A percentile compares a stretch with the other conserved stretches of the same genome.
Conservation (phyloP, 2,888 invertebrate species). For the Meghimatium bilineatum region DNA sequence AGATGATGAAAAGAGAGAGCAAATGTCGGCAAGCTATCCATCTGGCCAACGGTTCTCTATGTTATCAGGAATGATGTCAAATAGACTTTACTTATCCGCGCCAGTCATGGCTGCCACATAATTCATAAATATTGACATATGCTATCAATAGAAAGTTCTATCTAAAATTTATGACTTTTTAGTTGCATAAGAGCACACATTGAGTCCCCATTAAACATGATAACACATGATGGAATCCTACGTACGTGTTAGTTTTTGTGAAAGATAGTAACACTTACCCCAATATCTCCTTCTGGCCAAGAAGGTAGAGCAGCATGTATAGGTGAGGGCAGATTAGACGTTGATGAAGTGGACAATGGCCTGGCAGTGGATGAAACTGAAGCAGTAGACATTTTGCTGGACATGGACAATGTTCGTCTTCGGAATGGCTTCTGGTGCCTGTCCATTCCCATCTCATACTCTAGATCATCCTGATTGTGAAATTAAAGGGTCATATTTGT, state of each 20-base stretch:
- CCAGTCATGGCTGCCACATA: not conserved
- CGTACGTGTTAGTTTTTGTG: not conserved
- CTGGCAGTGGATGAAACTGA: constrained; percentile 64
- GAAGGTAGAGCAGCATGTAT: constrained; percentile 52
- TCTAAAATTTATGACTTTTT: too few relatives aligned
- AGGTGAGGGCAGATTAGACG: constrained; percentile 57
- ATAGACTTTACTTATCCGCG: too few relatives aligned
- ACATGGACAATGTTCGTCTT: constrained; percentile 67
- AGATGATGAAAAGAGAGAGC: too few relatives aligned
- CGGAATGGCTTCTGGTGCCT: constrained; percentile 59
- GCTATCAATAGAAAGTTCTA: too few relatives aligned
- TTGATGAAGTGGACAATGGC: constrained; percentile 65
- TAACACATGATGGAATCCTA: too few relatives aligned
- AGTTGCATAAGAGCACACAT: too few relatives aligned
- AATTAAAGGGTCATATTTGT: not conserved
- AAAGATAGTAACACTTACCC: constrained; percentile 31
- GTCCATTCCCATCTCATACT: constrained; percentile 60
- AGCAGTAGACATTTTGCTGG: constrained; percentile 65
- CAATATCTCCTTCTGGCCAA: constrained; percentile 55
- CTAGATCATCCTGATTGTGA: constrained; percentile 57
- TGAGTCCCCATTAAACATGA: too few relatives aligned
- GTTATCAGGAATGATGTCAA: too few relatives aligned
- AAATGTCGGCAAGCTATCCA: too few relatives aligned
- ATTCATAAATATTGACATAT: not conserved
- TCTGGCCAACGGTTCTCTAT: too few relatives aligned